Evolutionary conservation across 1,140 invertebrate species (phyloP).

Genomic region (Lethrus apterus): DNA sequence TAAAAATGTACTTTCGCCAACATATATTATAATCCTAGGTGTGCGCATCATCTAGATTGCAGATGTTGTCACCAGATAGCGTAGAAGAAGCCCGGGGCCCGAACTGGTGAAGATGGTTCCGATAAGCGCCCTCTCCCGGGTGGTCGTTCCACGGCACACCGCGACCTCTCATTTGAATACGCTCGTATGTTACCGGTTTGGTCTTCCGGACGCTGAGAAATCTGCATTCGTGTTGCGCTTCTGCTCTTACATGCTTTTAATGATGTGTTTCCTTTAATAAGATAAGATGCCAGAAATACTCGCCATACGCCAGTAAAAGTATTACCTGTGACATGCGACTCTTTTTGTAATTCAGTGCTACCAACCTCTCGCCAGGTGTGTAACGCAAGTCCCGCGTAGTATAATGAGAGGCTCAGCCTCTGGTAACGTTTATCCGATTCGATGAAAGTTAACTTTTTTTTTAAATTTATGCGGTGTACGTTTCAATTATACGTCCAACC

Average conservation of each 20-base stretch:
- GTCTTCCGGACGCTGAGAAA: slow-evolving; percentile 22
- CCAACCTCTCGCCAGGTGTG: too few species aligned
- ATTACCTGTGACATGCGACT: too few species aligned
- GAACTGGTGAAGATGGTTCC: slow-evolving; percentile 32
- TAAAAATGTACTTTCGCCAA: too few species aligned
- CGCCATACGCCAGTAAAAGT: too few species aligned
- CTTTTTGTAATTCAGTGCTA: too few species aligned
- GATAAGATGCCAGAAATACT: slow-evolving; percentile 38
- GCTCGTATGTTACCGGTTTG: slow-evolving; percentile 32
- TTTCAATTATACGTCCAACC: too few species aligned
- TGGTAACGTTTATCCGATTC: too few species aligned
- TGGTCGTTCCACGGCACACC: slow-evolving; percentile 34
- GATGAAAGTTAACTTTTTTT: too few species aligned
- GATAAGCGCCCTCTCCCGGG: slow-evolving; percentile 36
- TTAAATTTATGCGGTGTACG: too few species aligned
- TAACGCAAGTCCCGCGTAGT: too few species aligned
- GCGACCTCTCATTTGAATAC: slow-evolving; percentile 41
- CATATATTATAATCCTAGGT: slow-evolving; percentile 38
- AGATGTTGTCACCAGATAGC: slow-evolving; percentile 43
- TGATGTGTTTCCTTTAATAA: slow-evolving; percentile 38
- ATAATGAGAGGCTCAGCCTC: too few species aligned
- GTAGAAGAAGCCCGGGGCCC: slow-evolving; percentile 23
- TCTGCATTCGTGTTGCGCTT: slow-evolving; percentile 26
- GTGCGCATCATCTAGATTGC: slow-evolving; percentile 41
- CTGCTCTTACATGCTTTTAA: slow-evolving; percentile 31